A percentile compares a stretch with the other conserved stretches of the same genome.
phyloP scores from a whole-genome alignment of 2,797 vertebrate genomes.

The Myotis pilosus region DNA sequence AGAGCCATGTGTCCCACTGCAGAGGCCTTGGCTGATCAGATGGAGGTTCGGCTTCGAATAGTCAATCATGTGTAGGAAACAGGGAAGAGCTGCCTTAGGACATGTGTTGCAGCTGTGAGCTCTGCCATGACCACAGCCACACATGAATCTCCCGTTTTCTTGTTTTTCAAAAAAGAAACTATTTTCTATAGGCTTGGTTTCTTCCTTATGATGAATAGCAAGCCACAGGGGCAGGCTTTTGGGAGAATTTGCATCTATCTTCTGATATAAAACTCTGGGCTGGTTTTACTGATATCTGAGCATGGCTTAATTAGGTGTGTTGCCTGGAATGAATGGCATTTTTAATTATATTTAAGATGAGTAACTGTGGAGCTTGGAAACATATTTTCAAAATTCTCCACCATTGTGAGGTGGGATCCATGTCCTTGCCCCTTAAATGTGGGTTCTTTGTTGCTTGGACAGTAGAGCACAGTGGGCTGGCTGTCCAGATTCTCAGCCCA shows the following conservation, averaged over 20 bases:
- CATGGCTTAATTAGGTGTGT: background rate
- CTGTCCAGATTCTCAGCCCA: background rate
- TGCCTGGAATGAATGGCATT: background rate
- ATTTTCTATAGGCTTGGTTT: background rate
- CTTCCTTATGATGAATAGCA: background rate
- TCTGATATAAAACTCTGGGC: background rate
- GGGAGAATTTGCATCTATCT: background rate
- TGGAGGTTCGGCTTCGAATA: background rate
- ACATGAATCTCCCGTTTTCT: no score
- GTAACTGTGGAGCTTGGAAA: background rate
- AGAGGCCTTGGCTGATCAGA: background rate
- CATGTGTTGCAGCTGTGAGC: fast-evolving
- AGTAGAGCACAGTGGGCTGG: background rate
- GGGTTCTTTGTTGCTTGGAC: background rate
- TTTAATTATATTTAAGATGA: background rate
- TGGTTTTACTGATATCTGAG: background rate
- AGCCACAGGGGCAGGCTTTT: background rate
- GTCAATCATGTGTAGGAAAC: background rate
- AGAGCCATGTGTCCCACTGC: fast-evolving
- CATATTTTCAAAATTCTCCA: background rate
- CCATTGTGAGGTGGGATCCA: fast-evolving
- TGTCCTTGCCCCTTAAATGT: fast-evolving
- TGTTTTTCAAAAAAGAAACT: background rate
- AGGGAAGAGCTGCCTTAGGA: fast-evolving
- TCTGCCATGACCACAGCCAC: fast-evolving